Conservation (phyloP, 2,113 vertebrate species). For the Antechinus flavipes region DNA sequence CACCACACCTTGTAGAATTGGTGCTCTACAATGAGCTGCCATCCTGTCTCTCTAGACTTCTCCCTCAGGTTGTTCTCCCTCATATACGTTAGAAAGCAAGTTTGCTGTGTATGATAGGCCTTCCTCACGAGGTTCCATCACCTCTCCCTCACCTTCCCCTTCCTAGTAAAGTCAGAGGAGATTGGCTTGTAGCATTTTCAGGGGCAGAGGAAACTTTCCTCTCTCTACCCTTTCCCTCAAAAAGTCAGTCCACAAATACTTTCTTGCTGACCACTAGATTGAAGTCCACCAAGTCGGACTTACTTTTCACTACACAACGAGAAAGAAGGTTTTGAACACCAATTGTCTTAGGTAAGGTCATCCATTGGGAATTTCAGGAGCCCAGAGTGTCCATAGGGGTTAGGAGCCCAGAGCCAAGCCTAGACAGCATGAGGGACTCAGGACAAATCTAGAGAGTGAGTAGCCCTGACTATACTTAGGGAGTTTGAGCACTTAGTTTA, state of each 20-base stretch:
- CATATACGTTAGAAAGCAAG: background rate
- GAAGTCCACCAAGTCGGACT: background rate
- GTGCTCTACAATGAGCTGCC: background rate
- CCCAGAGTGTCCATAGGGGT: background rate
- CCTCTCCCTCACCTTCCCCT: background rate
- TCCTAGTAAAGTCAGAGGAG: background rate
- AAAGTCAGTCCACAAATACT: background rate
- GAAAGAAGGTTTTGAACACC: background rate
- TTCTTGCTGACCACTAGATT: background rate
- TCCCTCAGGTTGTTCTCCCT: background rate
- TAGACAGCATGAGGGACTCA: background rate
- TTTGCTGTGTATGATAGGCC: background rate
- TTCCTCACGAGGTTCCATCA: background rate
- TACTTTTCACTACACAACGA: background rate
- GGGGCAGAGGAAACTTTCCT: background rate
- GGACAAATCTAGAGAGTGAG: background rate
- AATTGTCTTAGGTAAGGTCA: background rate
- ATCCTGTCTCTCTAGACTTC: background rate
- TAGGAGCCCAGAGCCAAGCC: background rate
- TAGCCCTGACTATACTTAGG: background rate
- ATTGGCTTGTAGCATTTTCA: background rate
- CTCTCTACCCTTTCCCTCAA: background rate
- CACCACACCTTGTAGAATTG: background rate
- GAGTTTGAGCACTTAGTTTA: background rate
- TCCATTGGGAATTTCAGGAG: background rate